These are phyloP conservation scores for Atherinosoma microstoma DNA, from an alignment of 2,797 vertebrate genomes.

Conservation along the genomic window DNA sequence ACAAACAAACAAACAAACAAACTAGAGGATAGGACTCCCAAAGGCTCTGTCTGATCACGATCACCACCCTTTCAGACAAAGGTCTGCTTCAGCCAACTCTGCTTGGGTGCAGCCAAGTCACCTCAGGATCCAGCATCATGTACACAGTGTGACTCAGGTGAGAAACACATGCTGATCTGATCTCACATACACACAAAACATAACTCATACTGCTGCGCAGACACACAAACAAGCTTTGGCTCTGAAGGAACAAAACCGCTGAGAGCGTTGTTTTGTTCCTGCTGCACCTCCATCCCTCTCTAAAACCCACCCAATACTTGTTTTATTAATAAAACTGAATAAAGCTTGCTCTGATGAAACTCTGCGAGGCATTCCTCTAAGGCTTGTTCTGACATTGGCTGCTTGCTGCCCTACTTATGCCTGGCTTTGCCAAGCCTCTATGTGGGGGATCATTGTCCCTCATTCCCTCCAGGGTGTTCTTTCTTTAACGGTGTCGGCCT, in stretches of 20 bases:
- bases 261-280: slow-evolving; percentile 27
- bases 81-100: slow-evolving; percentile 56
- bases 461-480: slow-evolving; percentile 43
- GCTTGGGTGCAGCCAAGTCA: slow-evolving; percentile 33
- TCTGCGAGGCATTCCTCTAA: slow-evolving; percentile 54
- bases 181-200: slow-evolving; percentile 24
- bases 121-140: slow-evolving; percentile 52
- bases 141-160: slow-evolving; percentile 70
- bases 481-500: slow-evolving; percentile 48
- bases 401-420: slow-evolving; percentile 66
- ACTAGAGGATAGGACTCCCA: slow-evolving; percentile 26
- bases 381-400: slow-evolving; percentile 61
- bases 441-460: slow-evolving; percentile 62
- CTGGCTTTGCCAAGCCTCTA: slow-evolving; percentile 28
- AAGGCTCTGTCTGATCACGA: slow-evolving; percentile 54
- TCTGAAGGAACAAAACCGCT: slow-evolving; percentile 5
- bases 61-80: slow-evolving; percentile 61
- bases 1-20: slow-evolving; percentile 20
- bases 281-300: not conserved
- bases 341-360: slow-evolving; percentile 54
- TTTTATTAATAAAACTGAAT: slow-evolving; percentile 62
- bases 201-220: slow-evolving; percentile 4
- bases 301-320: slow-evolving; percentile 29
- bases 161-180: slow-evolving; percentile 58
- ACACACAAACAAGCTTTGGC: not conserved